phyloP scores from a whole-genome alignment of 2,888 invertebrate species.

The Drosophila algonquin region DNA sequence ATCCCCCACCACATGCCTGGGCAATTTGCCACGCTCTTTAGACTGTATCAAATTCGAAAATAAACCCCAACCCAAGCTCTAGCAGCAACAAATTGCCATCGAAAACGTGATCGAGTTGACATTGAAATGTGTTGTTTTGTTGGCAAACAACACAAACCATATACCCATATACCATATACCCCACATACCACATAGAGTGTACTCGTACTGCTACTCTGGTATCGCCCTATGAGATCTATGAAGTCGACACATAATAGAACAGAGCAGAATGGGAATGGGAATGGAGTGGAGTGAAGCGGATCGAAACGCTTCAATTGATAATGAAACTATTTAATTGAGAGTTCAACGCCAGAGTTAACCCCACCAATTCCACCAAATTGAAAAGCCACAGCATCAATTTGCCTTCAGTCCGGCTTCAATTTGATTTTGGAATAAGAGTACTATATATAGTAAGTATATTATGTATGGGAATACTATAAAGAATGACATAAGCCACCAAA shows the following conservation, averaged over 20 bases:
- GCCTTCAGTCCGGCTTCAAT: constrained; percentile 30
- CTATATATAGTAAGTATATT: not conserved
- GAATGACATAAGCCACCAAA: constrained; percentile 61
- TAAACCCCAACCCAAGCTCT: constrained; percentile 11
- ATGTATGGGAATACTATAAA: constrained; percentile 2
- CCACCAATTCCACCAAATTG: constrained; percentile 39
- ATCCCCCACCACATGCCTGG: constrained; percentile 22
- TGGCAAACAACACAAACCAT: constrained; percentile 32
- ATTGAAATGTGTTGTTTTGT: constrained; percentile 61
- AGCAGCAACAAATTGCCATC: constrained; percentile 66
- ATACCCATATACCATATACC: not conserved
- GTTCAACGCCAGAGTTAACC: constrained; percentile 70
- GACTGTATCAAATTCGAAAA: constrained; percentile 58
- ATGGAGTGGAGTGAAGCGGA: constrained; percentile 15
- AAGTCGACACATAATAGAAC: constrained; percentile 3
- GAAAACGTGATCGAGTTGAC: constrained; percentile 72
- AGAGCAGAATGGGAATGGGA: constrained; percentile 4
- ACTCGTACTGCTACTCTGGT: constrained; percentile 13
- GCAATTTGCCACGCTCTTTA: constrained; percentile 69
- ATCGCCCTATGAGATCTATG: constrained; percentile 28
- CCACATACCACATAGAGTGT: too few species aligned
- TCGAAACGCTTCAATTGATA: constrained; percentile 73
- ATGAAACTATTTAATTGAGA: constrained; percentile 70
- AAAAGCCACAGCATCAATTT: constrained; percentile 56
- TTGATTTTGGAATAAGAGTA: not conserved